Base-by-base conservation (phyloP, 2,113 vertebrate genomes). In the Onychostruthus taczanowskii region DNA sequence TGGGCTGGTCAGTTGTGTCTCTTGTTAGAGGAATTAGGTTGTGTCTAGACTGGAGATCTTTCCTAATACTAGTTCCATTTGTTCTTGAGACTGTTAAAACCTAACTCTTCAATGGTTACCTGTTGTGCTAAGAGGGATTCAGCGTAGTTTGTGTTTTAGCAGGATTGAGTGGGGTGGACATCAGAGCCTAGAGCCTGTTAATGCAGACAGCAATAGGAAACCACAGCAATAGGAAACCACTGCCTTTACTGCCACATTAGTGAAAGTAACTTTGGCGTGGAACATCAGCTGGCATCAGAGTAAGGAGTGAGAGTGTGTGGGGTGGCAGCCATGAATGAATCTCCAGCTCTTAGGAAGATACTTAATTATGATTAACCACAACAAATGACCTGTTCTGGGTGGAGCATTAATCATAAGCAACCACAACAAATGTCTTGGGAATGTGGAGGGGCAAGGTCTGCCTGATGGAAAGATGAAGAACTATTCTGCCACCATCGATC, bases 311-410 rank as follows among this genome's bases (percentile, higher is more conserved):
- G 88, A 94, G 92, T 88, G 11, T 81, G 59, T 94, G 85, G 79
- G 43, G 52, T 90, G 63, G 83, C 85, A 92, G 69, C 66, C 87
- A 37, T 74, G 44, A 84, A 90, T 77, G 79, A 95, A 96, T 88
- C 72, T 87, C 84, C 78, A 89, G 85, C 83, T 96, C 76, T 97
- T 90, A 90, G 94, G 74, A 87, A 96, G 86, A 66, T 58, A 37
- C 4, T 91, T 92, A 92, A 87, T 97, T 90, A 79, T n/a, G 46
- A 93, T 94, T 93, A 94, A 93, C 93, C 86, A 87, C 95, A 96
- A 92, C 92, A 92, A 94, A 96, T 92, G 90, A 81, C 58, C 77
- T 70, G 44, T 56, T 86, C 77, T 83, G 87, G 92, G 90, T 94
- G 90, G 93, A 91, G 83, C 35, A 27, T 90, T 90, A 84, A 69